phyloP scores from a whole-genome alignment of 1,140 invertebrate genomes.

The Drosophila teissieri region DNA sequence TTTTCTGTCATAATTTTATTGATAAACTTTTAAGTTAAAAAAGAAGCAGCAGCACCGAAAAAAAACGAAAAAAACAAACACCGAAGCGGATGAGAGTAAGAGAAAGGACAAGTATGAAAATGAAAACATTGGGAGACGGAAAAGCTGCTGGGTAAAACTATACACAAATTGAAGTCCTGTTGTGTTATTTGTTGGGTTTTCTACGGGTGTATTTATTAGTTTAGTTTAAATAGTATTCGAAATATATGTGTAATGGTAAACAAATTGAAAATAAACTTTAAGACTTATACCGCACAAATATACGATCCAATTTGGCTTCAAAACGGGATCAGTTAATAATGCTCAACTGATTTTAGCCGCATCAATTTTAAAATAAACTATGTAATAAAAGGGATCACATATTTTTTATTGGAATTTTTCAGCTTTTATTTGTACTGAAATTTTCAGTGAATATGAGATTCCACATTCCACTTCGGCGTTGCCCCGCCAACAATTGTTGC shows the following conservation, averaged over 20 bases:
- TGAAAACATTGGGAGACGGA: constrained; percentile 2
- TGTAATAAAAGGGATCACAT: too few relatives aligned
- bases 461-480: not conserved
- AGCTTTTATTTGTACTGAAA: too few relatives aligned
- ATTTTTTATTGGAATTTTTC: not conserved
- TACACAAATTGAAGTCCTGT: not conserved
- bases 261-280: too few relatives aligned
- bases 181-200: not conserved
- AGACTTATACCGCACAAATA: too few relatives aligned
- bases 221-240: not conserved
- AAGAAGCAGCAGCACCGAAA: constrained; percentile 13
- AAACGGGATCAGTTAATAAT: too few relatives aligned
- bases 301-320: too few relatives aligned
- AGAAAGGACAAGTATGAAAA: constrained; percentile 5
- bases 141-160: constrained; percentile 2
- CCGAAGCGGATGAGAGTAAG: constrained; percentile 24
- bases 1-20: constrained; percentile 82
- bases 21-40: constrained; percentile 72
- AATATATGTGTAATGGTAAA: not conserved
- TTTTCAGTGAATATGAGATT: not conserved
- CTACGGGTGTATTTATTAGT: not conserved
- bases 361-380: too few relatives aligned
- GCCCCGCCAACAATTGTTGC: constrained; percentile 3
- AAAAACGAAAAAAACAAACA: constrained; percentile 33
- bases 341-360: too few relatives aligned